phyloP scores from a whole-genome alignment of 2,113 vertebrate species.

The Stercorarius parasiticus region DNA sequence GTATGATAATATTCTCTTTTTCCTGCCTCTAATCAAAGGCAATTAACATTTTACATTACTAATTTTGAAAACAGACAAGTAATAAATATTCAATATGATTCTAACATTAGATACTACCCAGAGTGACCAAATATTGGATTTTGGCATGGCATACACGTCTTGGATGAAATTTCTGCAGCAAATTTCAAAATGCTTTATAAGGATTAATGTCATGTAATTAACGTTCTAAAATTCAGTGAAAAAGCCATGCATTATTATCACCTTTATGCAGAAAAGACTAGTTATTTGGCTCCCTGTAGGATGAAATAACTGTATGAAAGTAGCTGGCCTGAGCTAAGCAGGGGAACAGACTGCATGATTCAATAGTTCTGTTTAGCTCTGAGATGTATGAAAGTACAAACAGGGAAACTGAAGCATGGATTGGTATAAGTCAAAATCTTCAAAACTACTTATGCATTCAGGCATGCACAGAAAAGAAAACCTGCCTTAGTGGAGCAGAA shows the following conservation, averaged over 20 bases:
- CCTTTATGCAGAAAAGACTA: neutral
- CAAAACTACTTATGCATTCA: neutral
- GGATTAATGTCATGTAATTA: neutral
- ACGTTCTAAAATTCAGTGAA: neutral
- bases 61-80: neutral
- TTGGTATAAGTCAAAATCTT: neutral
- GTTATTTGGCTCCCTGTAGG: fast-evolving
- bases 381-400: neutral
- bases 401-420: neutral
- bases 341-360: neutral
- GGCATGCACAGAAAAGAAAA: neutral
- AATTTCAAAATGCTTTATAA: neutral
- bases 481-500: neutral
- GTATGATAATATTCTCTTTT: neutral
- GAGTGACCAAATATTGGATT: neutral
- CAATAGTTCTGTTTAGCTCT: neutral
- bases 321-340: neutral
- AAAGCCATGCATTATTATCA: neutral
- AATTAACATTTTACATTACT: neutral
- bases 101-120: neutral
- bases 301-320: neutral
- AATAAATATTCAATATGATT: neutral
- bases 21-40: neutral
- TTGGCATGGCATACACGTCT: neutral
- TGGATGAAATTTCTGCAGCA: neutral